These are phyloP conservation scores for Gymnoscopelus microlampas DNA, from an alignment of 2,797 vertebrate genomes.

Conservation along the genomic window DNA sequence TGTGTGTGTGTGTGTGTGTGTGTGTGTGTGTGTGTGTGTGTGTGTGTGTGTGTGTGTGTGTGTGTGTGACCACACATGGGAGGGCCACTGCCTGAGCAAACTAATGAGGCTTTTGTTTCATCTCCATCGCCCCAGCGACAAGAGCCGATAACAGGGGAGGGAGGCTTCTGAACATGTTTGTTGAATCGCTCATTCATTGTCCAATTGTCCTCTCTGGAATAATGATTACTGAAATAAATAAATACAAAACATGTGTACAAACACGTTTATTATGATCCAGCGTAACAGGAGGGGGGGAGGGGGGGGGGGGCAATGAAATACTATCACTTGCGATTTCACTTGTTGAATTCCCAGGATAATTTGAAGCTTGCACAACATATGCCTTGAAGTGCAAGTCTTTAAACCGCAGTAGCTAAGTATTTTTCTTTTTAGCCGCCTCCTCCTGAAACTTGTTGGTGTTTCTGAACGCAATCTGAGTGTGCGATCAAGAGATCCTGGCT, in stretches of 20 bases:
- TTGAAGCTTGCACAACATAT: not conserved
- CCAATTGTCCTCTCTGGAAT: not conserved
- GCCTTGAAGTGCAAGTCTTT: not conserved
- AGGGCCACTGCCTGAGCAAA: conserved; percentile 36
- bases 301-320: not conserved
- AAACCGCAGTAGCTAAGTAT: conserved; percentile 13
- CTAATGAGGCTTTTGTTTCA: conserved; percentile 7
- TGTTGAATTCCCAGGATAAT: not conserved
- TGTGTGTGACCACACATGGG: not conserved
- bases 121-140: conserved; percentile 9
- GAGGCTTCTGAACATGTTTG: conserved; percentile 7
- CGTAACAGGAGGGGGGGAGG: too few relatives aligned
- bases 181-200: not conserved
- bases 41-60: not conserved
- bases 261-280: too few relatives aligned
- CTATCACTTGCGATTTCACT: not conserved
- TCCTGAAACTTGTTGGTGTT: conserved; percentile 59
- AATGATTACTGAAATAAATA: too few relatives aligned
- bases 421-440: conserved; percentile 23
- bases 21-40: too few relatives aligned
- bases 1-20: too few relatives aligned
- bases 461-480: conserved; percentile 74
- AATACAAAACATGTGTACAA: not conserved
- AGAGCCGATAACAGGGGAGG: conserved; percentile 1
- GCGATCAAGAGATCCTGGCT: conserved; percentile 82